Conservation (phyloP, 2,797 vertebrate species). For the Alosa sapidissima region DNA sequence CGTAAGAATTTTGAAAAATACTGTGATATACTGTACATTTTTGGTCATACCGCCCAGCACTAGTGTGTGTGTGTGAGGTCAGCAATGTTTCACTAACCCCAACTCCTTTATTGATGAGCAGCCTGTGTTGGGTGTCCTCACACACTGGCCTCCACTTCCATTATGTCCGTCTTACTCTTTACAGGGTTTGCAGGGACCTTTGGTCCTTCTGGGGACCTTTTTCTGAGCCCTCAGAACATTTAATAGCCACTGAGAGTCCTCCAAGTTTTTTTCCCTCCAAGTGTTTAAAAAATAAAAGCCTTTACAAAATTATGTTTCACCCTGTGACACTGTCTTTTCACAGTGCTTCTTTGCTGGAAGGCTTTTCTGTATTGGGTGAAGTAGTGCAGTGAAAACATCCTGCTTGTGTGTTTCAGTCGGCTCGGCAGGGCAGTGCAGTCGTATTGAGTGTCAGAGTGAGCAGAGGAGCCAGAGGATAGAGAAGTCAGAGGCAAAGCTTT, state of each 20-base stretch:
- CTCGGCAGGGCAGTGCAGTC: background rate
- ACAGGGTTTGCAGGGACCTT: background rate
- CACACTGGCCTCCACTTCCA: background rate
- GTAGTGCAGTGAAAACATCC: background rate
- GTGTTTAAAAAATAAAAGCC: too few relatives aligned
- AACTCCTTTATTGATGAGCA: background rate
- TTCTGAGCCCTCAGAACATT: background rate
- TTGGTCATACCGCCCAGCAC: too few relatives aligned
- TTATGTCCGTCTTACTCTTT: background rate
- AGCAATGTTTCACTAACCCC: background rate
- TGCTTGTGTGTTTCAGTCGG: background rate
- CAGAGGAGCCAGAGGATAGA: background rate
- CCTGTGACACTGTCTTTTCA: too few relatives aligned
- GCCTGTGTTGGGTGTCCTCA: background rate
- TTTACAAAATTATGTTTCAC: too few relatives aligned
- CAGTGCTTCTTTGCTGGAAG: background rate
- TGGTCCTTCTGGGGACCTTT: background rate
- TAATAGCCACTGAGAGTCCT: background rate
- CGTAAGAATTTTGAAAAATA: too few relatives aligned
- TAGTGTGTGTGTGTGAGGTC: background rate
- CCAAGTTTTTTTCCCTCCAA: too few relatives aligned
- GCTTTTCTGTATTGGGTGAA: background rate
- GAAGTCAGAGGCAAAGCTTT: background rate
- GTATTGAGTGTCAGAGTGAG: background rate
- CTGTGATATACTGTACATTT: too few relatives aligned